Evolutionary conservation across 2,888 invertebrate genomes (phyloP).

Genomic region (Nephrotoma appendiculata): DNA sequence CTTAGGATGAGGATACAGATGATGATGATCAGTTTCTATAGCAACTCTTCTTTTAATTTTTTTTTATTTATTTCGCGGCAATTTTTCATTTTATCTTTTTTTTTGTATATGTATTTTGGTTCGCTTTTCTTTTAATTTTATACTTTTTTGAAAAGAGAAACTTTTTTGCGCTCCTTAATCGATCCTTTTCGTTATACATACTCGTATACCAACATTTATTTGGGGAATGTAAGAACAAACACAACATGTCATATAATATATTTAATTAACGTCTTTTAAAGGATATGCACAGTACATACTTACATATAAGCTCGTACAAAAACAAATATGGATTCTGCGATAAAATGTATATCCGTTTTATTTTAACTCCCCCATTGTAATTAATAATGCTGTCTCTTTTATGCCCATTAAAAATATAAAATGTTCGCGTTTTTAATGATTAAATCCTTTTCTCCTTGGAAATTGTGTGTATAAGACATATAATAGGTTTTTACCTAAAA

Average conservation of each 20-base stretch:
- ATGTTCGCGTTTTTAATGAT: not conserved
- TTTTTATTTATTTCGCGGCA: not conserved
- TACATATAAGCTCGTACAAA: not conserved
- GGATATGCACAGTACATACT: too few relatives aligned
- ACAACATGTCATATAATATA: not conserved
- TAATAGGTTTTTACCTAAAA: not conserved
- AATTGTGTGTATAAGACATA: not conserved
- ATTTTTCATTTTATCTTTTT: not conserved
- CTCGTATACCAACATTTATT: not conserved
- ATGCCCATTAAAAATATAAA: not conserved
- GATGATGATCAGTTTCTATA: constrained; percentile 7
- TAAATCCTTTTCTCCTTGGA: not conserved
- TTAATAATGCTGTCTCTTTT: not conserved
- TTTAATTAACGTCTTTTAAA: not conserved
- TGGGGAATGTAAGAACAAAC: not conserved
- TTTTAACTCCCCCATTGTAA: not conserved
- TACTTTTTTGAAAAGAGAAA: not conserved
- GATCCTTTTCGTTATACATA: not conserved
- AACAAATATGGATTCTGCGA: not conserved
- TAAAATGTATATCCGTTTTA: not conserved
- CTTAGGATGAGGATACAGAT: constrained; percentile 6
- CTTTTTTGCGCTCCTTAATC: not conserved
- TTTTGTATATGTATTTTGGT: not conserved
- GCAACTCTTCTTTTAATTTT: constrained; percentile 7
- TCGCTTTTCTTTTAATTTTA: not conserved